phyloP scores from a whole-genome alignment of 2,888 invertebrate genomes.

The Sminthurinus aureus region DNA sequence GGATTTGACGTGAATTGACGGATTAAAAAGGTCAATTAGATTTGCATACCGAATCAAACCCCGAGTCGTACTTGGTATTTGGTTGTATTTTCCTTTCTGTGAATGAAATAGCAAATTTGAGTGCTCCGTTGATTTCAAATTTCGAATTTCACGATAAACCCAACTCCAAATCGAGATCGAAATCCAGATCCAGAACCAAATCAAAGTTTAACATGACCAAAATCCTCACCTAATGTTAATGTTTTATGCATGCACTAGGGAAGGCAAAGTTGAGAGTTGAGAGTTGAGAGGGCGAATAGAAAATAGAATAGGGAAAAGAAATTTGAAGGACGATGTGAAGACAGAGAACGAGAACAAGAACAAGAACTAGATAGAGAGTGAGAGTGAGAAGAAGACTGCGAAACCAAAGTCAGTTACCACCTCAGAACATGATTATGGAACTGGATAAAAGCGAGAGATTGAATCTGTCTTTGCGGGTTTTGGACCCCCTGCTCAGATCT shows the following conservation, averaged over 20 bases:
- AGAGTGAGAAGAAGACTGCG: background rate
- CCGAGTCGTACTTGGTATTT: too few relatives aligned
- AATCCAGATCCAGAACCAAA: background rate
- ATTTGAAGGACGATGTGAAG: background rate
- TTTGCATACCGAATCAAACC: background rate
- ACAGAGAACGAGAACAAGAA: background rate
- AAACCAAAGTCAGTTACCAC: background rate
- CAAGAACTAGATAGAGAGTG: background rate
- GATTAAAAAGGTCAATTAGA: constrained; percentile 6
- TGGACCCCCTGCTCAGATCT: constrained; percentile 51
- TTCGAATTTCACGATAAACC: background rate
- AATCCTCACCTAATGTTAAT: background rate
- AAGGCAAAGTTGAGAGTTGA: background rate
- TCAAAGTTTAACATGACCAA: background rate
- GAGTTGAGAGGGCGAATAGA: background rate
- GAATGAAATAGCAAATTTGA: too few relatives aligned
- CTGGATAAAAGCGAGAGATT: constrained; percentile 40
- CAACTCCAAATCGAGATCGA: background rate
- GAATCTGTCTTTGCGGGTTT: constrained; percentile 51
- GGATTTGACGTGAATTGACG: too few relatives aligned
- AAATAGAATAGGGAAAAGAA: background rate
- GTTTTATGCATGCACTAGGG: background rate
- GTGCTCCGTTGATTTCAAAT: background rate
- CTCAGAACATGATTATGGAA: constrained; percentile 23
- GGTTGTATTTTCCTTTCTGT: too few relatives aligned